Base-by-base conservation (phyloP, 2,113 vertebrate species). In the Psettodes erumei region DNA sequence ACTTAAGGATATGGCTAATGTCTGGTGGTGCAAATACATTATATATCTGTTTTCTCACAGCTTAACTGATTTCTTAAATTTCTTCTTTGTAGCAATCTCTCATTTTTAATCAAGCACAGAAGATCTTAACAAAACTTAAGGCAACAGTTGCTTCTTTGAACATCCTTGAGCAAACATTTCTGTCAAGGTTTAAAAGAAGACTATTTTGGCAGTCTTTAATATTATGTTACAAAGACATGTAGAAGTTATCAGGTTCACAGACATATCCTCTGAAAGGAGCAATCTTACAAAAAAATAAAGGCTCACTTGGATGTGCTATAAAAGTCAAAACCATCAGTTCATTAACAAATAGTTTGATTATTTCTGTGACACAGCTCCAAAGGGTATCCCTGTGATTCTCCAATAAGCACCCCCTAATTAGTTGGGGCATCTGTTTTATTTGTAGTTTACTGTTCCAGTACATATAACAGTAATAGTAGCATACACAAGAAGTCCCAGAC, bases 351-450 rank as follows among this genome's bases (percentile, higher is more conserved):
- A 16, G 10, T 51, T 42, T 40, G 40, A 32, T 25, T 25, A n/a
- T 51, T 42, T 33, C 19, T 1, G 1, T 65, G 25, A 55, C 43
- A 63, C 23, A 23, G 27, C 48, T 63, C 19, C 2, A 43, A 48
- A 10, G 8, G 30, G 62, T 55, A n/a, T 13, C 42, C 40, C 13
- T 35, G 19, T 60, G 50, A 47, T 43, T 71, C 51, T 63, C n/a
- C 27, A 56, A 13, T 37, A 59, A 50, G 11, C 7, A 23, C 4
- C 35, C 18, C 33, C 25, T 61, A 61, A 64, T 82, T 54, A 35
- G 8, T 40, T 16, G 60, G 16, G 19, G 32, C 38, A 15, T 59
- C 4, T 38, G 0, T 40, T 35, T 12, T 21, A 18, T 35, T 25
- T 50, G 15, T 48, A 63, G 19, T 42, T 42, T 5, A 21, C 25